phyloP scores from a whole-genome alignment of 2,113 vertebrate genomes.

The Pithys albifrons region DNA sequence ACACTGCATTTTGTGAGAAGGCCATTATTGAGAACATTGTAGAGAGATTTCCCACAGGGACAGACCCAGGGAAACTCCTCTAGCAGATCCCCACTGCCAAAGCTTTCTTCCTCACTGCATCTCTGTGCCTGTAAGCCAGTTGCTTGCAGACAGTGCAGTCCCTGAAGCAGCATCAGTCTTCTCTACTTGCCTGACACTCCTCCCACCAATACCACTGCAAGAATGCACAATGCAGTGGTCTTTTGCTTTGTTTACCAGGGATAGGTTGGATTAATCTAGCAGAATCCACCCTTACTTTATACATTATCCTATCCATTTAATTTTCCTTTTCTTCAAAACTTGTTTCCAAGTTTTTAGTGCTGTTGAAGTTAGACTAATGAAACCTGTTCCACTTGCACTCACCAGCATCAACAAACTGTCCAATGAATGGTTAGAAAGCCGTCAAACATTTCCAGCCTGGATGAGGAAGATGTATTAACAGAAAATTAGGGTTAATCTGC shows the following conservation, averaged over 20 bases:
- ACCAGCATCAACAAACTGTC: background rate
- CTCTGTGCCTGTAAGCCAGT: background rate
- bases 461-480: background rate
- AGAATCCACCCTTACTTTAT: background rate
- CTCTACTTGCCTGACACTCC: background rate
- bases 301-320: background rate
- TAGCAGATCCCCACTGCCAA: background rate
- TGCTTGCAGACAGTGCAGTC: fast-evolving
- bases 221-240: background rate
- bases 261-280: background rate
- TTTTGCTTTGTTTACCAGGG: background rate
- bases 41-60: background rate
- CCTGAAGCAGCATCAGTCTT: background rate
- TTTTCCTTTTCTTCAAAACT: background rate
- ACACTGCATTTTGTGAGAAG: background rate
- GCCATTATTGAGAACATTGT: background rate
- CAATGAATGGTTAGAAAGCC: background rate
- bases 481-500: background rate
- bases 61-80: background rate
- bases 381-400: background rate
- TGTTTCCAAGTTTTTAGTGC: background rate
- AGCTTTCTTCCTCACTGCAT: background rate
- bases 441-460: background rate
- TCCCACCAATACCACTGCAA: background rate
- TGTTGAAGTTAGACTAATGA: background rate